Percentiles rank a stretch among this genome's conserved stretches.
phyloP scores from a whole-genome alignment of 1,140 invertebrate species.

The Hyles euphorbiae region DNA sequence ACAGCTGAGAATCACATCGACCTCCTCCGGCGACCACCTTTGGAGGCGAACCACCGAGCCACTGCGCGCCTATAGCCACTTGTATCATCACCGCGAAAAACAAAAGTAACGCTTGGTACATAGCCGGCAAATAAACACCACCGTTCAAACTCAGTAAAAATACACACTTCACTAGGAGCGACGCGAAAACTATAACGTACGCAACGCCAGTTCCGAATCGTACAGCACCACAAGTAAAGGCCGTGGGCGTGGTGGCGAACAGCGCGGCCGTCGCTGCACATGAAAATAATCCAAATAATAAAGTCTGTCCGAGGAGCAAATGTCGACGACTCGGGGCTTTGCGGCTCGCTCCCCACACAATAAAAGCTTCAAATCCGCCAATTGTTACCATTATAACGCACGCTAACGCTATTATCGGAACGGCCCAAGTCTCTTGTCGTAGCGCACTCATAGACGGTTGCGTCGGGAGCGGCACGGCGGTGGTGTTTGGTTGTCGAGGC shows the following conservation, averaged over 20 bases:
- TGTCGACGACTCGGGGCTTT: constrained; percentile 90
- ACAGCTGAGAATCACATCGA: constrained; percentile 80
- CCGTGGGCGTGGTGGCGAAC: constrained; percentile 86
- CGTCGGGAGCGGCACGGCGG: constrained; percentile 30
- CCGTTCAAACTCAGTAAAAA: constrained; percentile 93
- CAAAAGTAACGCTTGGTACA: constrained; percentile 91
- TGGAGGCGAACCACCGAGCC: constrained; percentile 86
- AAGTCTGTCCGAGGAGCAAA: constrained; percentile 92
- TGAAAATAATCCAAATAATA: constrained; percentile 90
- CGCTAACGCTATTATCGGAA: constrained; percentile 87
- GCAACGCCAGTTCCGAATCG: constrained; percentile 90
- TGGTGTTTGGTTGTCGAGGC: constrained; percentile 42
- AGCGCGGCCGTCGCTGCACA: constrained; percentile 88
- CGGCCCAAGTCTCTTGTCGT: constrained; percentile 88
- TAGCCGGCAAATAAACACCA: constrained; percentile 94
- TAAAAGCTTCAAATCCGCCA: constrained; percentile 90
- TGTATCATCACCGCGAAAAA: constrained; percentile 93
- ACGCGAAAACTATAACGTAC: constrained; percentile 92
- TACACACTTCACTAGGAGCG: constrained; percentile 94
- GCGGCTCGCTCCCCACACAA: constrained; percentile 90
- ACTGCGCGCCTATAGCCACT: constrained; percentile 91
- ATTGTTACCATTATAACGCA: constrained; percentile 88
- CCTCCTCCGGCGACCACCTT: constrained; percentile 64
- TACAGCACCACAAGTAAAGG: constrained; percentile 88
- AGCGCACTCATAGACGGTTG: constrained; percentile 66